These are phyloP conservation scores for Suncus etruscus DNA, from an alignment of 2,113 vertebrate genomes.

Conservation along the genomic window DNA sequence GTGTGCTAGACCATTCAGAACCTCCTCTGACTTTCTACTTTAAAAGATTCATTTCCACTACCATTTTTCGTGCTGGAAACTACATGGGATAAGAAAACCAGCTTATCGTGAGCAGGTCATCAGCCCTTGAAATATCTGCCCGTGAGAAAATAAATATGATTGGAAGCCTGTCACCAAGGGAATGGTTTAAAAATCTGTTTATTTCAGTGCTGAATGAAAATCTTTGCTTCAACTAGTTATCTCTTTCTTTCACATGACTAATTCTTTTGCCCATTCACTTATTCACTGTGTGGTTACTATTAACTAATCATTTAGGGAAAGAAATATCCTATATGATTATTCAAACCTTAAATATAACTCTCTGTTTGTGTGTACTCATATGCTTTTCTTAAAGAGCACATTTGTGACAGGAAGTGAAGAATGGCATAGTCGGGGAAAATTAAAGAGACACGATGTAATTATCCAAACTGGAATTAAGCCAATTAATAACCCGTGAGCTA, in stretches of 20 bases:
- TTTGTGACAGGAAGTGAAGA: conserved; percentile 80
- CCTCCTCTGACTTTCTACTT: conserved; percentile 66
- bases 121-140: conserved; percentile 82
- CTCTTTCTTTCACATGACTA: conserved; percentile 67
- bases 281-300: conserved; percentile 54
- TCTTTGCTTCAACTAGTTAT: conserved; percentile 67
- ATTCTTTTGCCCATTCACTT: conserved; percentile 59
- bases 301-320: conserved; percentile 15
- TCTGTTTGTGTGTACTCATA: conserved; percentile 71
- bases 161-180: conserved; percentile 86
- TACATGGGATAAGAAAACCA: conserved; percentile 71
- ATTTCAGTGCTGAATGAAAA: conserved; percentile 68
- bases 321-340: conserved; percentile 40
- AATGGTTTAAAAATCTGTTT: conserved; percentile 82
- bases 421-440: conserved; percentile 80
- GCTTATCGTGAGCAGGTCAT: conserved; percentile 75
- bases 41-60: conserved; percentile 70
- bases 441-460: conserved; percentile 84
- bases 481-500: conserved; percentile 83
- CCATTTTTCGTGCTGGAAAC: conserved; percentile 53
- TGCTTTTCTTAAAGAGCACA: conserved; percentile 75
- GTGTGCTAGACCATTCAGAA: conserved; percentile 29
- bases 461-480: conserved; percentile 84
- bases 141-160: conserved; percentile 80
- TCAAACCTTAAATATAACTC: conserved; percentile 66